phyloP scores from a whole-genome alignment of 1,140 invertebrate genomes.

The Linepithema humile region DNA sequence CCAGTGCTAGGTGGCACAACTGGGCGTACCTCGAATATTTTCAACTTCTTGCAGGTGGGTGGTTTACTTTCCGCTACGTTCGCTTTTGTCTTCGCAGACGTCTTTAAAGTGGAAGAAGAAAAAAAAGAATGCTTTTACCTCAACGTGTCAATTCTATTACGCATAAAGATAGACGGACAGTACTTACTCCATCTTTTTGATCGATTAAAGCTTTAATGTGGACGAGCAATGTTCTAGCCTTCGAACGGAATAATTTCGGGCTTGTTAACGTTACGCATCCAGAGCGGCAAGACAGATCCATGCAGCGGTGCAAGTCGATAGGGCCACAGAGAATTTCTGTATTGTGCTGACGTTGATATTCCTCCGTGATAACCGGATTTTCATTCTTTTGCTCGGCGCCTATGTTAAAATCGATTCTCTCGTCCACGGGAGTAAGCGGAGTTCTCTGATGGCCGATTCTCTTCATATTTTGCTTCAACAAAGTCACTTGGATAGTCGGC shows the following conservation, averaged over 20 bases:
- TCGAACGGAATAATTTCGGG: constrained; percentile 91
- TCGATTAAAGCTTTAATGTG: constrained; percentile 93
- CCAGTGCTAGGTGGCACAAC: constrained; percentile 79
- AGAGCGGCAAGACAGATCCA: constrained; percentile 93
- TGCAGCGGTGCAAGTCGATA: constrained; percentile 90
- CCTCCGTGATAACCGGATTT: constrained; percentile 91
- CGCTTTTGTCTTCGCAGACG: constrained; percentile 75
- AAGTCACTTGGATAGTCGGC: constrained; percentile 90
- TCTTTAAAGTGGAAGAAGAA: constrained; percentile 56
- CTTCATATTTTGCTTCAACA: constrained; percentile 92
- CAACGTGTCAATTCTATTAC: background rate
- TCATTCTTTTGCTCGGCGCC: constrained; percentile 85
- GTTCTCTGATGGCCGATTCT: constrained; percentile 87
- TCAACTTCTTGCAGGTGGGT: constrained; percentile 82
- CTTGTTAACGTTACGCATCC: constrained; percentile 94
- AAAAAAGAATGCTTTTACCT: background rate
- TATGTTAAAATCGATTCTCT: constrained; percentile 87
- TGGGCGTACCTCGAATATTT: constrained; percentile 82
- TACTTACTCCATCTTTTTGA: constrained; percentile 86
- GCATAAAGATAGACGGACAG: background rate
- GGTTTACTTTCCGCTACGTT: constrained; percentile 80
- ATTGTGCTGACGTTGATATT: constrained; percentile 93
- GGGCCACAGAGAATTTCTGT: constrained; percentile 96
- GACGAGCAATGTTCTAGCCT: constrained; percentile 92
- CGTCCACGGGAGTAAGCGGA: constrained; percentile 83